phyloP scores from a whole-genome alignment of 2,113 vertebrate genomes.

The Pedetes capensis region DNA sequence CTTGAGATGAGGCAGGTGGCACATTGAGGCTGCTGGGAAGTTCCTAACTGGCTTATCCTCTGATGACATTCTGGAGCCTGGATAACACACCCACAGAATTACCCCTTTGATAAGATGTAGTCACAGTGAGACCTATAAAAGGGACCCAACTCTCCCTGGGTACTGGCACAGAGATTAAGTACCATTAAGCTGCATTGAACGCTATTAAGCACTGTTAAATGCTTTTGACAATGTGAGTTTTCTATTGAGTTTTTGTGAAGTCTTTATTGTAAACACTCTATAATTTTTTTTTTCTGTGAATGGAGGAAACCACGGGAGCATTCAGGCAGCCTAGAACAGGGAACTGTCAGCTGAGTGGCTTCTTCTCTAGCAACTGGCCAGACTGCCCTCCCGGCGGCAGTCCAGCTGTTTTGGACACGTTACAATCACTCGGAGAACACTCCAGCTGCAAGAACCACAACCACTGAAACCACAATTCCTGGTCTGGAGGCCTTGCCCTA shows the following conservation, averaged over 20 bases:
- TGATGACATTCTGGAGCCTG: not conserved
- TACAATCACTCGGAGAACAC: not conserved
- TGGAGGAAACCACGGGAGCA: not conserved
- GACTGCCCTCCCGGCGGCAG: not conserved
- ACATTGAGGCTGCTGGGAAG: not conserved
- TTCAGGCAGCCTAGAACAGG: not conserved
- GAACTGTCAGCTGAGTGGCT: not conserved
- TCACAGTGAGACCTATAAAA: not conserved
- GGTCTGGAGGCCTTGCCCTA: not conserved
- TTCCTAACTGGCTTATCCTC: not conserved
- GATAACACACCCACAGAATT: not conserved
- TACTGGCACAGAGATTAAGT: no score
- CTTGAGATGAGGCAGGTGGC: not conserved
- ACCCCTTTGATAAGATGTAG: not conserved
- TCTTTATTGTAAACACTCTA: not conserved
- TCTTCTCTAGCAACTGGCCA: not conserved
- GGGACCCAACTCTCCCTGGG: not conserved
- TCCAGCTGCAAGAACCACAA: not conserved
- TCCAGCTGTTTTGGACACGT: not conserved
- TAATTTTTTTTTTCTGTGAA: not conserved
- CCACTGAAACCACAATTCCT: not conserved
- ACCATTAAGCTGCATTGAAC: not conserved
- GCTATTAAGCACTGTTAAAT: not conserved
- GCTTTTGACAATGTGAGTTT: not conserved
- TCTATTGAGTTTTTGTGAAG: not conserved